These are phyloP conservation scores for Boleophthalmus pectinirostris DNA, from an alignment of 2,113 vertebrate species.

Conservation along the genomic window DNA sequence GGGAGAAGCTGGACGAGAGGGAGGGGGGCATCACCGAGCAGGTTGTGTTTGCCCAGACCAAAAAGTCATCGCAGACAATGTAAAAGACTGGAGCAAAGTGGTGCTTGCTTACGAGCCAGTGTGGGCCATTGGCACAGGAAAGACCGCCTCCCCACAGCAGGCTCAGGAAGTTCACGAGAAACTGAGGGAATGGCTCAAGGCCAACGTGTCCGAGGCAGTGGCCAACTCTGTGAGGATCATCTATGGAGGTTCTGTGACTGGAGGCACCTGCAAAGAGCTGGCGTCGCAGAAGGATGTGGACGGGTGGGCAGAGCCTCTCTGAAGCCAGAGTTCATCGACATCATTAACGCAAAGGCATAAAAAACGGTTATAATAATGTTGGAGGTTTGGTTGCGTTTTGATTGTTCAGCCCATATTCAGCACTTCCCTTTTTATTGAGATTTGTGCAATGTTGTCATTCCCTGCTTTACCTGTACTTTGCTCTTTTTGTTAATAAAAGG, in stretches of 20 bases:
- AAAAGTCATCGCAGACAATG: conserved; percentile 94
- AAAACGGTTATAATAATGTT: conserved; percentile 32
- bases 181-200: conserved; percentile 90
- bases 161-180: conserved; percentile 97
- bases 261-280: conserved; percentile 90
- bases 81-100: conserved; percentile 97
- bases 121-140: conserved; percentile 98
- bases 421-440: conserved; percentile 58
- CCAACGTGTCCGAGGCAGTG: conserved; percentile 87
- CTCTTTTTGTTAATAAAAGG: conserved; percentile 45
- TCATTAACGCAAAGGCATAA: conserved; percentile 92
- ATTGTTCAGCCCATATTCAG: conserved; percentile 34
- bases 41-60: conserved; percentile 94
- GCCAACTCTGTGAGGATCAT: conserved; percentile 91
- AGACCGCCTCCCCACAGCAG: conserved; percentile 96
- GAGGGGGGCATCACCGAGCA: conserved; percentile 97
- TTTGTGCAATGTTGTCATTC: conserved; percentile 65
- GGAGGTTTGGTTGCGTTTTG: conserved; percentile 34
- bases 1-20: conserved; percentile 95
- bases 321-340: conserved; percentile 94
- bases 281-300: conserved; percentile 91
- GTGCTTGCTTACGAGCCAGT: conserved; percentile 97
- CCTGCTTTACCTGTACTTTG: conserved; percentile 39
- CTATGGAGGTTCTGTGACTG: conserved; percentile 97
- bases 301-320: conserved; percentile 94